Percentiles rank a stretch among this genome's conserved stretches.
Evolutionary conservation across 2,113 vertebrate species (phyloP).

Genomic region (Clarias batrachus): DNA sequence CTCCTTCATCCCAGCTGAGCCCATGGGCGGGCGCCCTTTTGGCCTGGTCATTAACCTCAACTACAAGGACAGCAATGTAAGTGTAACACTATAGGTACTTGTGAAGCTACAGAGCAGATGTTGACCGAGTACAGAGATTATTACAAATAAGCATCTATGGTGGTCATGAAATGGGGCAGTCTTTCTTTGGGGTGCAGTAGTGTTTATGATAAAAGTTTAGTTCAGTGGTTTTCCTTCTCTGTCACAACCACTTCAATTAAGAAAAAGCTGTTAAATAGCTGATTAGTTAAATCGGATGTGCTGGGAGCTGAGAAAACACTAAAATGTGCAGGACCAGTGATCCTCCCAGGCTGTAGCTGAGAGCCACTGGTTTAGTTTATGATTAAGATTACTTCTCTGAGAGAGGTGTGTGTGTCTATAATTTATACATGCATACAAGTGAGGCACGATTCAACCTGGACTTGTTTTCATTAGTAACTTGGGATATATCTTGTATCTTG

Average conservation of each 20-base stretch:
- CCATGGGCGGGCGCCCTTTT: slow-evolving; percentile 94
- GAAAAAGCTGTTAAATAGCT: too few relatives aligned
- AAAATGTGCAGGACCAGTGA: too few relatives aligned
- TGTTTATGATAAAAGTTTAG: not conserved
- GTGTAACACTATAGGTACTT: slow-evolving; percentile 25
- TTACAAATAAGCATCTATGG: not conserved
- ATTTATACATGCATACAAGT: not conserved
- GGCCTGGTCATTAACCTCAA: slow-evolving; percentile 97
- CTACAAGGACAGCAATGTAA: slow-evolving; percentile 89
- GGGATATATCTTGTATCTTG: not conserved
- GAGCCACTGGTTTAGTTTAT: not conserved
- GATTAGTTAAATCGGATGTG: too few relatives aligned
- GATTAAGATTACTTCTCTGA: not conserved
- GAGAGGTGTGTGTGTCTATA: too few relatives aligned
- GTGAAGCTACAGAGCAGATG: not conserved
- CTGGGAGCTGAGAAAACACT: too few relatives aligned
- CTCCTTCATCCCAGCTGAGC: slow-evolving; percentile 96
- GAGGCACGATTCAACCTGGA: not conserved
- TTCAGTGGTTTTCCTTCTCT: not conserved
- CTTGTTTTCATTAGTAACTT: not conserved
- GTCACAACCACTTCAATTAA: too few relatives aligned
- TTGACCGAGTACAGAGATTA: not conserved
- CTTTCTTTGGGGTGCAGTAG: not conserved
- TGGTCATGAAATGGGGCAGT: not conserved
- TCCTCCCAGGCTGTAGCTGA: too few relatives aligned